Conservation (phyloP, 2,888 invertebrate genomes). For the Bembecia ichneumoniformis region DNA sequence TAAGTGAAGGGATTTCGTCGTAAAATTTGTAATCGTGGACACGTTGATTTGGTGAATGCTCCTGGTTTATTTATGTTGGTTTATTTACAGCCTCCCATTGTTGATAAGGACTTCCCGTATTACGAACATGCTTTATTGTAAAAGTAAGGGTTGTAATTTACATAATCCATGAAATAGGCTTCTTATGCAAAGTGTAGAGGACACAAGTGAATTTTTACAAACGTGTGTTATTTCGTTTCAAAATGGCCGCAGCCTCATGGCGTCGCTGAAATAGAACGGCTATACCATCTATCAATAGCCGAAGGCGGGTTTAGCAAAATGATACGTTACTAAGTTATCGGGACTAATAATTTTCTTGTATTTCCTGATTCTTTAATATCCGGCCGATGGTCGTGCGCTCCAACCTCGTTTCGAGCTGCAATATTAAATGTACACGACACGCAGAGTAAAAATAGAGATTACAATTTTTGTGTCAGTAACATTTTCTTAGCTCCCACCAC, state of each 20-base stretch:
- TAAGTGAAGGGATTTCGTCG: neutral
- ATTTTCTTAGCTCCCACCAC: too few species aligned
- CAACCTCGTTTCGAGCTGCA: too few species aligned
- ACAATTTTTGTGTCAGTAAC: too few species aligned
- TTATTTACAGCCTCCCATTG: neutral
- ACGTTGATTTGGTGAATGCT: neutral
- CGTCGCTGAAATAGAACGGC: neutral
- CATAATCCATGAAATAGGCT: too few species aligned
- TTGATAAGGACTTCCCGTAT: neutral
- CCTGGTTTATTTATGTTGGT: neutral
- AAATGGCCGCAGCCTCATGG: too few species aligned
- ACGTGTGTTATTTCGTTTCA: too few species aligned
- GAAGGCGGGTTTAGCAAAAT: neutral
- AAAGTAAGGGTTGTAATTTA: too few species aligned
- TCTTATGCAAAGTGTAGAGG: too few species aligned
- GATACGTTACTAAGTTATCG: neutral
- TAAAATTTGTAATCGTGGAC: neutral
- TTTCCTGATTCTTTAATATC: neutral
- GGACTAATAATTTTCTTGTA: neutral
- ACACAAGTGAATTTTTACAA: too few species aligned
- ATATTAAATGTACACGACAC: too few species aligned
- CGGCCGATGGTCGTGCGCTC: neutral
- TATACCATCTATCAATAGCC: neutral
- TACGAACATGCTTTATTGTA: too few species aligned
- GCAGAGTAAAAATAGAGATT: too few species aligned